Evolutionary conservation across 2,797 vertebrate species (phyloP), one percentile per base, ranked within the genome.

Genomic region (Artibeus lituratus): DNA sequence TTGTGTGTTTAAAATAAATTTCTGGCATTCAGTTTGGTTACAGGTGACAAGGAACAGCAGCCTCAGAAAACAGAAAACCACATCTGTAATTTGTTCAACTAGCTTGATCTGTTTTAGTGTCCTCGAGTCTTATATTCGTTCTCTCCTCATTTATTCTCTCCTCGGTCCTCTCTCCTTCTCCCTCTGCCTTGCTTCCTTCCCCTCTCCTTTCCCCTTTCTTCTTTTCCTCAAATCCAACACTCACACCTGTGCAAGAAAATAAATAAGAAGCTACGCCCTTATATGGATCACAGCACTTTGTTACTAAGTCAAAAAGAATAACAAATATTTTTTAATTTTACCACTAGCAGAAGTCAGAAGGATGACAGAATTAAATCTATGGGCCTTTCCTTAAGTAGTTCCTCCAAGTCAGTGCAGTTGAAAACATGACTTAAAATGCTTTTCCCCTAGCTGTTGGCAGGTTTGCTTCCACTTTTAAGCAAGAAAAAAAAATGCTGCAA

Each of bases 381-480:
- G 2, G 42, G 19, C 29, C 73, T 92, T 94, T 77, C 44, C 42
- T 77, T 85, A 87, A 44, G 15, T 72, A 86, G 39, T 89, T 86
- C 51, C 22, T 94, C 55, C 16, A 83, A 90, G 29, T 90, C 81
- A 89, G 21, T 9, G 4, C 51, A 90, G 26, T 83, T 94, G 59
- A 88, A 93, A 92, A 72, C 22, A 49, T 65, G 22, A n/a, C 39
- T 85, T 72, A 87, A 83, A 85, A 44, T 37, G 73, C 16, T 76
- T 80, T 89, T 59, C 51, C 39, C 26, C 10, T 15, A 53, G 65
- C 11, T 62, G 39, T 83, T 65, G 55, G n/a, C 37, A 32, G 84
- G 22, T 94, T 94, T 92, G 55, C 62, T 77, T 92, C 88, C 37
- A 89, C 85, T 91, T 94, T 94, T 90, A 92, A 90, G 72, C 85